phyloP scores from a whole-genome alignment of 1,140 invertebrate species.

The Gonioctena quinquepunctata region DNA sequence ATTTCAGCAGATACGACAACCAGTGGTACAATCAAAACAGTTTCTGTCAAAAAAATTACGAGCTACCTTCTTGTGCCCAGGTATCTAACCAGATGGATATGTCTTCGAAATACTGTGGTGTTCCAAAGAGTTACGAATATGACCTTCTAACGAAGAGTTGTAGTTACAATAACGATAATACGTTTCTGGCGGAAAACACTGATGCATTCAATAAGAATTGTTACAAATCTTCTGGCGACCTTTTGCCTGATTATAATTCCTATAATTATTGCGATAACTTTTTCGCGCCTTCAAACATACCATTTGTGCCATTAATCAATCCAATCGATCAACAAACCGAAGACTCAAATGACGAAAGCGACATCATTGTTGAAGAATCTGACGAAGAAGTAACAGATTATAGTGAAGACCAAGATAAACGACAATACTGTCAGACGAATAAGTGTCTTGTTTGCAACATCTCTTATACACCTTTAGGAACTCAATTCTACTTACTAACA shows the following conservation, averaged over 20 bases:
- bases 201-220: background rate
- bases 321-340: conserved; percentile 36
- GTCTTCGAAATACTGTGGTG: conserved; percentile 34
- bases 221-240: background rate
- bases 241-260: background rate
- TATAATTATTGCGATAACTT: conserved; percentile 14
- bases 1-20: conserved; percentile 32
- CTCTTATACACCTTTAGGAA: conserved; percentile 39
- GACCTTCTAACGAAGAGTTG: conserved; percentile 15
- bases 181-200: background rate
- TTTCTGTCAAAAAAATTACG: conserved; percentile 33
- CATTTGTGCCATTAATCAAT: background rate
- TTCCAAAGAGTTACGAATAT: conserved; percentile 26
- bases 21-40: conserved; percentile 33
- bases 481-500: conserved; percentile 48
- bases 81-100: conserved; percentile 2
- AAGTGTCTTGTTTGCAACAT: conserved; percentile 47
- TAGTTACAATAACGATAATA: background rate
- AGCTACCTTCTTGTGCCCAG: conserved; percentile 46
- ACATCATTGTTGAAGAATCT: conserved; percentile 52
- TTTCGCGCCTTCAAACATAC: background rate
- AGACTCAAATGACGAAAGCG: conserved; percentile 46
- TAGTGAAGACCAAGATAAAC: conserved; percentile 36
- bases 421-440: conserved; percentile 21
- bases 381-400: conserved; percentile 40